Base-by-base conservation (phyloP, 2,888 invertebrate genomes). In the Rhagium mordax region DNA sequence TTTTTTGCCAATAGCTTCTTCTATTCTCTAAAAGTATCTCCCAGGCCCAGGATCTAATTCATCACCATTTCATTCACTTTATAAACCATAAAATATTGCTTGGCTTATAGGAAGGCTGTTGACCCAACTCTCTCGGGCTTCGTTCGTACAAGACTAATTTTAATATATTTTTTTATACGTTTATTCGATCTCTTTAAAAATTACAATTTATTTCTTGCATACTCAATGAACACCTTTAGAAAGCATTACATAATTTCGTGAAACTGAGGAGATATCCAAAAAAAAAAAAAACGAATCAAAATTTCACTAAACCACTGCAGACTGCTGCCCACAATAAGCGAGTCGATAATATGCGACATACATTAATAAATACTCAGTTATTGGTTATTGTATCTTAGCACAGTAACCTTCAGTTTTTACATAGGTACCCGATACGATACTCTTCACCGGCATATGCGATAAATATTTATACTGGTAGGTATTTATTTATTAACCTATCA, bases 191-290 rank as follows among this genome's bases (percentile, higher is more conserved):
- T 16, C 29, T 3, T 18, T 33, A 59, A 33, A 29, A 59, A 18
- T 59, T 59, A 59, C 18, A 59, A 33, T 59, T 57, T 59, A 33
- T 59, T 59, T 15, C 59, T 33, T 59, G 15, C 10, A 10, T 21
- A 33, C 10, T 33, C 59, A 21, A 16, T 59, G 15, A 59, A 59
- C 59, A 33, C 59, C 15, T 59, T 59, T 59, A 59, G 59, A 59
- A 59, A 59, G 59, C 16, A 33, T 21, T 21, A n/a, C 59, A 33
- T n/a, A 33, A 18, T 59, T 59, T 33, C 59, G 16, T 59, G 29
- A 59, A 59, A 59, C n/a, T 59, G 15, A 59, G 7, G 33, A 16
- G 18, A 59, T 13, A 13, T n/a, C 33, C 18, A 16, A 59, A 59
- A 16, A 16, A 16, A 33, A 29, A 59, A 59, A 57, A 59, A 55